Percentiles rank a stretch among this genome's conserved stretches.
Evolutionary conservation across 2,113 vertebrate genomes (phyloP).

Genomic region (Acanthochromis polyacanthus): DNA sequence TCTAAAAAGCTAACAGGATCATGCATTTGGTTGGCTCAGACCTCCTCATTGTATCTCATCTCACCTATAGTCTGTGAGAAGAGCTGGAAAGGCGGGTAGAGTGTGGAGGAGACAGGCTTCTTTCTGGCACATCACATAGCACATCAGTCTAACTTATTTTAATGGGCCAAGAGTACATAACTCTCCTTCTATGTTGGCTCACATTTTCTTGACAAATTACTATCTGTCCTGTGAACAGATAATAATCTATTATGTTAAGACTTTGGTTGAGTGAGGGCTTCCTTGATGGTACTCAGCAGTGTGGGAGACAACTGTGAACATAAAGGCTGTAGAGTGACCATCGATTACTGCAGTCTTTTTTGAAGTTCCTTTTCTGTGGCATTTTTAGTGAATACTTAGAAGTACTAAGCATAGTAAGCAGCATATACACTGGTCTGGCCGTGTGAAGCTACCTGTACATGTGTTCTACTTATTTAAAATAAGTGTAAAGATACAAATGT

Average conservation of each 20-base stretch:
- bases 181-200: slow-evolving; percentile 30
- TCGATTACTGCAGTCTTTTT: too few species aligned
- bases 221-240: slow-evolving; percentile 17
- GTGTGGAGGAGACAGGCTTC: slow-evolving; percentile 6
- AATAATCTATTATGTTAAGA: slow-evolving; percentile 34
- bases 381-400: too few species aligned
- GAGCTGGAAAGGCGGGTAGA: neutral
- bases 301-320: slow-evolving; percentile 12
- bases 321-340: neutral
- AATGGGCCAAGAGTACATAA: slow-evolving; percentile 35
- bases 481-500: too few species aligned
- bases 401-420: too few species aligned
- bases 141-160: slow-evolving; percentile 41
- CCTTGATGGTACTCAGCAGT: neutral
- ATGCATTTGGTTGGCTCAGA: neutral
- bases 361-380: too few species aligned
- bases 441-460: too few species aligned
- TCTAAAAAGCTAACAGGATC: slow-evolving; percentile 1
- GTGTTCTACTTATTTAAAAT: too few species aligned
- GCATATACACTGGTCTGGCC: too few species aligned
- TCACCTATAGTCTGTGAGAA: slow-evolving; percentile 16
- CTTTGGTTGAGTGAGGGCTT: slow-evolving; percentile 2
- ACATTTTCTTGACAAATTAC: slow-evolving; percentile 17
- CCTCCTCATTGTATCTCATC: slow-evolving; percentile 5
- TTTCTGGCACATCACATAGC: slow-evolving; percentile 28